Conservation (phyloP, 2,888 invertebrate species). For the Oxystoma pomonae region DNA sequence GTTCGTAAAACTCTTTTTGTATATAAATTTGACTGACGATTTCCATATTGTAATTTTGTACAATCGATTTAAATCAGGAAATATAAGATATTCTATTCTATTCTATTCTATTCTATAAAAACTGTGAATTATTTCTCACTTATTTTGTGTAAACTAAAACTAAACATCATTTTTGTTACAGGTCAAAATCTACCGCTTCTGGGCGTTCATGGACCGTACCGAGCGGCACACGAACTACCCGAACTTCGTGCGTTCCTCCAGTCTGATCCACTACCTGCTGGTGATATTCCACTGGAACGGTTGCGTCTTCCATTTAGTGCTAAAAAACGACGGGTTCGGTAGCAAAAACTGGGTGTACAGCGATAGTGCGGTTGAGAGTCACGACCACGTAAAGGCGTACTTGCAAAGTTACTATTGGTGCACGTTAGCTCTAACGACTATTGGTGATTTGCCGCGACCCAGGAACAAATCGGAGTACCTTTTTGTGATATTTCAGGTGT, state of each 20-base stretch:
- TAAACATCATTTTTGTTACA: no score
- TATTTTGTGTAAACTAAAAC: no score
- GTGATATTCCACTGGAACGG: slow-evolving; percentile 99
- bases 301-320: slow-evolving; percentile 95
- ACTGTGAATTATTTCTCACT: no score
- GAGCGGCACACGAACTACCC: slow-evolving; percentile 99
- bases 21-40: no score
- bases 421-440: slow-evolving; percentile 91
- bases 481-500: slow-evolving; percentile 75
- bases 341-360: slow-evolving; percentile 88
- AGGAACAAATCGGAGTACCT: slow-evolving; percentile 92
- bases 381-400: slow-evolving; percentile 91
- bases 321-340: slow-evolving; percentile 92
- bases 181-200: slow-evolving; percentile 73
- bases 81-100: no score
- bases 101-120: no score
- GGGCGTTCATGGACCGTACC: slow-evolving; percentile 97
- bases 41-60: no score
- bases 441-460: slow-evolving; percentile 88
- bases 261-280: slow-evolving; percentile 91
- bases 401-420: slow-evolving; percentile 99
- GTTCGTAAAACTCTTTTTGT: no score
- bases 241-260: slow-evolving; percentile 89
- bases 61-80: no score
- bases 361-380: slow-evolving; percentile 66